phyloP scores from a whole-genome alignment of 2,797 vertebrate genomes.

The Peromyscus eremicus region DNA sequence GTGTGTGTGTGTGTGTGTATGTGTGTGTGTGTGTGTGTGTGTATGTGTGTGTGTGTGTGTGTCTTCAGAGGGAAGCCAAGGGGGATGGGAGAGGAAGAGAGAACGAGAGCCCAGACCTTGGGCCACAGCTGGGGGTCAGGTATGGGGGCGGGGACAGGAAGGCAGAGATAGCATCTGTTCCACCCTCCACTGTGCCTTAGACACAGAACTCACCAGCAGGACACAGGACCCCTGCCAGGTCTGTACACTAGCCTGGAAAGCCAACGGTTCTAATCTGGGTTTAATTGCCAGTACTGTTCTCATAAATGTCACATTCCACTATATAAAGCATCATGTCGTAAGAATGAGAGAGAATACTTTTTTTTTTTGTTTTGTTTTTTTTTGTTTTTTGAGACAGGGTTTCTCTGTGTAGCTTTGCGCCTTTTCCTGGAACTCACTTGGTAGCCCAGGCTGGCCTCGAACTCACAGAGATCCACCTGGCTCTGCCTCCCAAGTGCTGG shows the following conservation, averaged over 20 bases:
- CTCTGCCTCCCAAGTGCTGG: too few relatives aligned
- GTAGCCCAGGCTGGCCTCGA: too few relatives aligned
- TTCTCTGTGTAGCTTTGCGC: too few relatives aligned
- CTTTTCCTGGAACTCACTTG: too few relatives aligned
- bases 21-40: neutral
- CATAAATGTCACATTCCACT: neutral
- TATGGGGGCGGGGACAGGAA: fast-evolving
- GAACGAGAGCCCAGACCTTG: neutral
- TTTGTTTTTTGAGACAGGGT: too few relatives aligned
- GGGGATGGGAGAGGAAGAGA: neutral
- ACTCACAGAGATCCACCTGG: too few relatives aligned
- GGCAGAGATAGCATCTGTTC: neutral
- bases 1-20: too few relatives aligned
- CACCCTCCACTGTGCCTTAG: neutral
- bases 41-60: neutral
- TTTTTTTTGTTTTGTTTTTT: too few relatives aligned
- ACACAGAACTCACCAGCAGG: neutral
- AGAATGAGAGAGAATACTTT: neutral
- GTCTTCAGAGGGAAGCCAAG: neutral
- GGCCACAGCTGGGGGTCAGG: neutral
- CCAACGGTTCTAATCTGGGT: neutral
- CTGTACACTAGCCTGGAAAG: neutral
- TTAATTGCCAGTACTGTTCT: neutral
- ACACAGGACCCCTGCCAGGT: neutral
- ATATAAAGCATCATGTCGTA: neutral